phyloP scores from a whole-genome alignment of 2,888 invertebrate genomes.

The Apodemia hepburni region DNA sequence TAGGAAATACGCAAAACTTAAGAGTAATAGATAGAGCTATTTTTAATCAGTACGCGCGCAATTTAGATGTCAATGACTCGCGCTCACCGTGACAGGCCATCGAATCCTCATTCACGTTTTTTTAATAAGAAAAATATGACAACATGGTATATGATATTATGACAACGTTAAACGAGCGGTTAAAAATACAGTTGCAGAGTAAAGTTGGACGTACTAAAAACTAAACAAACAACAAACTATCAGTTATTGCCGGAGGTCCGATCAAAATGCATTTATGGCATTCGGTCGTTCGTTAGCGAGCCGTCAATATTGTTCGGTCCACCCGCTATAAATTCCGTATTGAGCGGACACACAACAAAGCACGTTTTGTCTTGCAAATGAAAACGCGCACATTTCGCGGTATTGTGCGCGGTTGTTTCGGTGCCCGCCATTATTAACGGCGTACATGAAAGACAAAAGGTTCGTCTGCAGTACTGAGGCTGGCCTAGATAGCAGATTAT shows the following conservation, averaged over 20 bases:
- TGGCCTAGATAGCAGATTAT: constrained; percentile 80
- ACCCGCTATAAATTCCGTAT: constrained; percentile 78
- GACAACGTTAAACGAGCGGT: not conserved
- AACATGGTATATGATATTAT: not conserved
- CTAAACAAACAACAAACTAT: constrained; percentile 1
- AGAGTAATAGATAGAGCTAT: too few relatives aligned
- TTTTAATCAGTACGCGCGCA: too few relatives aligned
- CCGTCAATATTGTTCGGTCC: constrained; percentile 75
- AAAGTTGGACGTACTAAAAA: not conserved
- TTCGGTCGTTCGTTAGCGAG: constrained; percentile 68
- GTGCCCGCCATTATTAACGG: constrained; percentile 79
- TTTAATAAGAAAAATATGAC: too few relatives aligned
- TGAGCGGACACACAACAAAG: constrained; percentile 79
- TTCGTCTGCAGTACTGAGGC: constrained; percentile 79
- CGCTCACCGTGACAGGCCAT: too few relatives aligned
- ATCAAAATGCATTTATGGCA: constrained; percentile 69
- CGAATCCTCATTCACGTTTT: too few relatives aligned
- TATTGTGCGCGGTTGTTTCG: constrained; percentile 80
- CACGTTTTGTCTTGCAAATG: constrained; percentile 80
- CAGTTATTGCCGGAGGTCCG: constrained; percentile 32
- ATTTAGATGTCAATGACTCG: too few relatives aligned
- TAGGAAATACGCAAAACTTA: too few relatives aligned
- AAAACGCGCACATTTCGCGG: constrained; percentile 80
- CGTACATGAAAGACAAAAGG: constrained; percentile 81
- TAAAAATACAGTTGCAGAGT: too few relatives aligned